Base-by-base conservation (phyloP, 2,797 vertebrate genomes). In the Pangasius mekongensis region DNA sequence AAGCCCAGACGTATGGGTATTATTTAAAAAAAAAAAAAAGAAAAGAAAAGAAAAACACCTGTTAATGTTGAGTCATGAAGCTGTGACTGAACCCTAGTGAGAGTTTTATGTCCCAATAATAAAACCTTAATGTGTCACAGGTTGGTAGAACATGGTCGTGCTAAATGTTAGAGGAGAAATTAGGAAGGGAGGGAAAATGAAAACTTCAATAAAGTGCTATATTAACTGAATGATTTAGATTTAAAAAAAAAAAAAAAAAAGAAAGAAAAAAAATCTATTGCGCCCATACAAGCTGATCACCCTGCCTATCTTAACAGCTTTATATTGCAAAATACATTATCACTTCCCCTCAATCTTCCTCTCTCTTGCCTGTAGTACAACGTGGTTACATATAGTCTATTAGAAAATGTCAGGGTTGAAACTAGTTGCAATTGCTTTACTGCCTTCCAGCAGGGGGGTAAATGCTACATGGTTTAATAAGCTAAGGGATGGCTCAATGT, bases 191-290 rank as follows among this genome's bases (percentile, higher is more conserved):
- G 60, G 3, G n/a, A 52, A 69, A 30, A 56, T 8, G 83, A 67
- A 81, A 91, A 90, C 82, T 52, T 76, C 11, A 56, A 67, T 89
- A 89, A 89, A 90, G 87, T 89, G 91, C 87, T 86, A 64, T 64
- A 64, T 82, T 82, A 62, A 43, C n/a, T 43, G 22, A 43, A 64
- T 27, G 49, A 78, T 20, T 78, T 22, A 43, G 36, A 43, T 43
- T 8, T 24, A 24, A 24, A 52, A 1, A 52, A n/a, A 77, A 77
- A 16, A 52, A 30, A n/a, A 60, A 62, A 9, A 27, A 62, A 62
- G 3, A 4, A 54, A 54, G 4, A 54, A 54, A 54, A 10, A 33
- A 3, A 67, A 9, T 0, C 11, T 1, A 77, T 77, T 54, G 47
- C 3, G 73, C 24, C 69, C 14, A 43, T 86, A 39, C 58, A 47